Evolutionary conservation across 2,888 invertebrate species (phyloP), one percentile per base, ranked within the genome.

Genomic region (Elaeidobius kamerunicus): DNA sequence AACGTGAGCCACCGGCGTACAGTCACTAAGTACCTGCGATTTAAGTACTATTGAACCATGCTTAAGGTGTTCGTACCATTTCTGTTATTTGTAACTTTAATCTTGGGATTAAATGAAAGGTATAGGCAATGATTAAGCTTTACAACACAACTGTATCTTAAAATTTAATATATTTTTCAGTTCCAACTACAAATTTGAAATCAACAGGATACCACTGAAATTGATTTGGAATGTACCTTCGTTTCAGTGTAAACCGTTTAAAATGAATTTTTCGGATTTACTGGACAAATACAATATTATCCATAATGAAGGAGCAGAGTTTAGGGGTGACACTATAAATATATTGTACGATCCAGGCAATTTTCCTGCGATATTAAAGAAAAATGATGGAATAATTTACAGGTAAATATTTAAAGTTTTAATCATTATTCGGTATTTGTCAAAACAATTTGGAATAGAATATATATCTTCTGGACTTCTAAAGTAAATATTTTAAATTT

Each of bases 211-310:
- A 20, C 48, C 44, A 12, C 19, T 49, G 4, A 71, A 75, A 20
- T 78, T 85, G 0, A 85, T 82, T 66, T 89, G 89, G 89, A 89
- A 89, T 69, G 82, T 85, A 1, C 89, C 89, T 0, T 84, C 86
- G 0, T 83, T 83, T 65, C 84, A 85, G 74, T 89, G 88, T 66
- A 76, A 75, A 32, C 78, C 80, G 1, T 81, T 82, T 61, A 80
- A 79, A 15, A 69, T 86, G 16, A 70, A 73, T 15, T 86, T 88
- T 66, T 72, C 76, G 0, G 71, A 79, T 46, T 69, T 86, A 0
- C 72, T 75, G 1, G 67, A 77, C 14, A 76, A 78, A 48, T 88
- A 76, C 67, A 81, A 81, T 0, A 84, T 89, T 23, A 67, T 78
- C 3, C 86, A 86, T 61, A 89, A 89, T 65, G 58, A 69, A 0